Evolutionary conservation across 2,797 vertebrate genomes (phyloP), one percentile per base, ranked within the genome.

Genomic region (Spatula versicolor): DNA sequence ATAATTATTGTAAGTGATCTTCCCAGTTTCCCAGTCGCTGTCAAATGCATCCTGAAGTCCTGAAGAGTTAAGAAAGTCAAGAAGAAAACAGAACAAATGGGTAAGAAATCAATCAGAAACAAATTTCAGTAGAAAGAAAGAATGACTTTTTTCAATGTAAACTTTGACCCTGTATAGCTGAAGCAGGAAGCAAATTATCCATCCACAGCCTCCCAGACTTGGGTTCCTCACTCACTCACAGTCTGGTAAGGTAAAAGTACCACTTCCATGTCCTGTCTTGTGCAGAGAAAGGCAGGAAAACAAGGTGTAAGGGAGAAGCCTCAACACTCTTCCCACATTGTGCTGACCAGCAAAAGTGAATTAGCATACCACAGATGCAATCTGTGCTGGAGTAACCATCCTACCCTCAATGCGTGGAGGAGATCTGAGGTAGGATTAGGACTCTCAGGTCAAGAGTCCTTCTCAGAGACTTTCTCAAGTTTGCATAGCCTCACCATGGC

Each of bases 31-130:
- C 98, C 99, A 99, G 97, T 99, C 99, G 5, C 97, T 98, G 98
- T 99, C 99, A 92, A 99, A 99, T 0, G 99, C 99, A 89, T 99
- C 98, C 97, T 99, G 99, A 92, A 99, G 98, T 93, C 99, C 99
- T 99, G 96, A 74, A 74, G 73, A 75, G 84, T 74, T 92, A 90
- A 69, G 41, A 20, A 28, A 91, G 23, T 43, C 28, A 80, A 78
- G 20, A 9, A 13, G 6, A 83, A 92, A 20, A 92, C 50, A 92
- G 28, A 93, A 94, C 5, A 92, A 88, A 26, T 13, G 81, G 21
- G 33, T 95, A 66, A 95, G 50, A 46, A 73, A 82, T 69, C 21
- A 78, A 7, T n/a, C 67, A 63, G 15, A 90, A 88, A 92, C 3
- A 63, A 56, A 72, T 59, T 71, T 78, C 48, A 63, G 45, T 30